Evolutionary conservation across 64 coral and sea anemone genomes (phyloP), one percentile per base, ranked within the genome.

Genomic region (Platygyra sinensis): DNA sequence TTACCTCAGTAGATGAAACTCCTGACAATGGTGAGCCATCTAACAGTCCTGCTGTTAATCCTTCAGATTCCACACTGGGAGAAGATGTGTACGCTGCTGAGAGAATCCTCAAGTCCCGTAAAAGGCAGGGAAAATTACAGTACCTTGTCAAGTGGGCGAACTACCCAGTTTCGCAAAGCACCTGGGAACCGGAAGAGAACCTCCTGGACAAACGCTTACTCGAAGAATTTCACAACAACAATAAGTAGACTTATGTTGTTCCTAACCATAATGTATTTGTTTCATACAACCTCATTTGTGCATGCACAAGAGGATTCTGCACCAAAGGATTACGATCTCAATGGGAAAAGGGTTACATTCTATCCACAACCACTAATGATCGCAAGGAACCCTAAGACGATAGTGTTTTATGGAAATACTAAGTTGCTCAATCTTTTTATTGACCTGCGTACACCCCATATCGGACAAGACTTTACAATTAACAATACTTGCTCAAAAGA

Each of bases 321-420:
- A 20, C 22, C 8, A 24, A 16, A 3, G 1, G 19, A 80, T 60
- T 80, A 55, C 61, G 77, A 80, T 28, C 17, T n/a, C 10, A 59
- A 59, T 31, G 77, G 91, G 19, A 88, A 88, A 61, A 72, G 52
- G 4, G 67, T 88, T 14, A 93, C 86, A 3, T 93, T 62, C 57
- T 93, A 93, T 60, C 91, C 91, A 30, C 69, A 86, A 1, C 74
- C 91, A 10, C 51, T 93, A 18, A 93, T 93, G 85, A 60, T 93
- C 25, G 52, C 91, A 52, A 30, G 54, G 25, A 88, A 83, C 55
- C 75, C 91, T 3, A 42, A 42, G 3, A 50, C 91, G 2, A 27
- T 93, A 18, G 30, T 88, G 2, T 93, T 93, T 49, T 93, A 93
- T 32, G 28, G 36, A 8, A 60, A 93, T 20, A 82, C 91, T 10